Evolutionary conservation across 2,888 invertebrate species (phyloP).

Genomic region (Oasisia sp.): DNA sequence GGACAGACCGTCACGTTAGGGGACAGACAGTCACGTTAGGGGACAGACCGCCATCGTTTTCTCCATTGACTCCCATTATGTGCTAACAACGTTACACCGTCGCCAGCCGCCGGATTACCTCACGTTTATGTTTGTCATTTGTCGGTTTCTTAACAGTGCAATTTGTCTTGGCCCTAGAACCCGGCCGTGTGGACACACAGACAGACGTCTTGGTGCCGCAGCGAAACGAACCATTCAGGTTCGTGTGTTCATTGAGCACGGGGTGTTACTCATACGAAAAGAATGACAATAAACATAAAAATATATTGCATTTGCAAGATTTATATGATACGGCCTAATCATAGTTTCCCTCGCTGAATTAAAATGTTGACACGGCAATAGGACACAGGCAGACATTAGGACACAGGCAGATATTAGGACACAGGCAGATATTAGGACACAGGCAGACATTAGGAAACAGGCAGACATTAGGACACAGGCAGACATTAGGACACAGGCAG

Average conservation of each 20-base stretch:
- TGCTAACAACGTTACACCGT: neutral
- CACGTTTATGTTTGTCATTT: neutral
- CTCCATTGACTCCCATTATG: neutral
- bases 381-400: neutral
- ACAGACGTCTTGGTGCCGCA: neutral
- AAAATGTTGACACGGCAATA: neutral
- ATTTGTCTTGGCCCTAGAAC: neutral
- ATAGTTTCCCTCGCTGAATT: too few relatives aligned
- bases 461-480: neutral
- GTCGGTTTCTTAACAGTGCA: neutral
- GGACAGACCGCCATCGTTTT: neutral
- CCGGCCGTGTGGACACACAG: neutral
- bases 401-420: neutral
- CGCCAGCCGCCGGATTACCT: neutral
- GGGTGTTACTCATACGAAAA: neutral
- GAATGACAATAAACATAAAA: neutral
- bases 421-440: neutral
- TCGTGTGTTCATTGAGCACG: neutral
- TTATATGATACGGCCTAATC: neutral
- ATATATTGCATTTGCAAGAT: neutral
- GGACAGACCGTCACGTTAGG: neutral
- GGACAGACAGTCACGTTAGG: neutral
- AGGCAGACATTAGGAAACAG: neutral
- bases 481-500: neutral
- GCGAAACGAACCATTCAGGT: neutral